A percentile compares a stretch with the other conserved stretches of the same genome.
Conservation (phyloP, 2,113 vertebrate species). For the Ammodytes dubius region DNA sequence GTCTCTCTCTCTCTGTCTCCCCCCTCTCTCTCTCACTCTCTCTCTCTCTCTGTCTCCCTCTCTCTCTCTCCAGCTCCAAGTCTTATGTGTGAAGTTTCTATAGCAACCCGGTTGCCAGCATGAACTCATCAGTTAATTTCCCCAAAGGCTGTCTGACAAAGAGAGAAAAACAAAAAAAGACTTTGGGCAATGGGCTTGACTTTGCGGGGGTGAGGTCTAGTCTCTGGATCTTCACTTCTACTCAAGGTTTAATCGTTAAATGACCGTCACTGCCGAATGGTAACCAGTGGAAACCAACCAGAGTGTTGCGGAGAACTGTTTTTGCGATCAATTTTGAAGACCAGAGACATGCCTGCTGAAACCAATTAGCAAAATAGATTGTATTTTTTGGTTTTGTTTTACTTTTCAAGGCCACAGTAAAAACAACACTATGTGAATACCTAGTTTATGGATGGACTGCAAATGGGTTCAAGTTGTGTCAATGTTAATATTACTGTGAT, state of each 20-base stretch:
- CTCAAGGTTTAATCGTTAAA: conserved; percentile 56
- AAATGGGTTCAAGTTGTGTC: no score
- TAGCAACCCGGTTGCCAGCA: conserved; percentile 77
- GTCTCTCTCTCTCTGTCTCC: conserved; percentile 42
- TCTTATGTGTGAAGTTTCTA: conserved; percentile 81
- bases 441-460: no score
- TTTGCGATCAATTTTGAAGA: conserved; percentile 14
- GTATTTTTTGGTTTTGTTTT: not conserved
- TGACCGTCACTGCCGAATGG: conserved; percentile 32
- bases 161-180: conserved; percentile 64
- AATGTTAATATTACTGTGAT: no score
- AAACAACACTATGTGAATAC: no score
- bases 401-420: not conserved
- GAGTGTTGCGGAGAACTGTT: not conserved
- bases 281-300: conserved; percentile 34
- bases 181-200: conserved; percentile 60
- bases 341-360: not conserved
- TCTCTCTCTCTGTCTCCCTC: conserved; percentile 28
- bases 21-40: conserved; percentile 56
- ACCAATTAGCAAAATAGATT: not conserved
- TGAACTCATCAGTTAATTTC: conserved; percentile 82
- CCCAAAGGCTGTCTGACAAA: conserved; percentile 70
- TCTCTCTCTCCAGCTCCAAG: conserved; percentile 68
- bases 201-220: conserved; percentile 49
- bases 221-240: conserved; percentile 19